phyloP scores from a whole-genome alignment of 2,888 invertebrate species.

The Tortricodes alternella region DNA sequence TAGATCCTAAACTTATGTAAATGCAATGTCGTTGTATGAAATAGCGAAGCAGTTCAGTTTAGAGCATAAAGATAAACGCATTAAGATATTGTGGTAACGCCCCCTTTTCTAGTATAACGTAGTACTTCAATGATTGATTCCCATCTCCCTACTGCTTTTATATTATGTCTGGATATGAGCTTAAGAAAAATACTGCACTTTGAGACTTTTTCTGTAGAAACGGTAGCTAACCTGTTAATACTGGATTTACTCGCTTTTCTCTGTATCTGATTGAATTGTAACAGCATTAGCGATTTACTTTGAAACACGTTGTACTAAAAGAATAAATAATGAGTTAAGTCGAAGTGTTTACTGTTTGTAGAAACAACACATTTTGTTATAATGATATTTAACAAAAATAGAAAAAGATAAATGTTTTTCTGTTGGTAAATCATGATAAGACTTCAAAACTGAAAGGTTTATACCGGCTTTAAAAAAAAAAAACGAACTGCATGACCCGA shows the following conservation, averaged over 20 bases:
- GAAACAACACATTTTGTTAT: too few species aligned
- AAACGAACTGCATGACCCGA: too few species aligned
- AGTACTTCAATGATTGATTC: neutral
- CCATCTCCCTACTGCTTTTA: neutral
- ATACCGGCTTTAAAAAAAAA: too few species aligned
- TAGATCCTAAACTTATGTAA: too few species aligned
- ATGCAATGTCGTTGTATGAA: too few species aligned
- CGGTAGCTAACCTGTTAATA: slow-evolving; percentile 14
- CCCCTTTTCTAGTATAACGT: neutral
- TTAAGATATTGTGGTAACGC: too few species aligned
- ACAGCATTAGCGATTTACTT: slow-evolving; percentile 14
- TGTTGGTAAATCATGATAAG: too few species aligned
- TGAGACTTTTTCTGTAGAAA: slow-evolving; percentile 16
- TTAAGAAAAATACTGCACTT: slow-evolving; percentile 25
- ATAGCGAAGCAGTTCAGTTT: too few species aligned
- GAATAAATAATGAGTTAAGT: neutral
- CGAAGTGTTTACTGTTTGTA: neutral
- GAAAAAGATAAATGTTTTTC: too few species aligned
- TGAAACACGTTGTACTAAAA: neutral
- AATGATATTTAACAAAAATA: too few species aligned
- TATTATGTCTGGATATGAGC: neutral
- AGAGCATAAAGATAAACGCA: too few species aligned
- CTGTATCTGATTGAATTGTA: neutral
- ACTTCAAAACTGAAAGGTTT: too few species aligned
- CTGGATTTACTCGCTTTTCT: neutral